These are phyloP conservation scores for Butorides virescens DNA, from an alignment of 2,113 vertebrate species.

Conservation along the genomic window DNA sequence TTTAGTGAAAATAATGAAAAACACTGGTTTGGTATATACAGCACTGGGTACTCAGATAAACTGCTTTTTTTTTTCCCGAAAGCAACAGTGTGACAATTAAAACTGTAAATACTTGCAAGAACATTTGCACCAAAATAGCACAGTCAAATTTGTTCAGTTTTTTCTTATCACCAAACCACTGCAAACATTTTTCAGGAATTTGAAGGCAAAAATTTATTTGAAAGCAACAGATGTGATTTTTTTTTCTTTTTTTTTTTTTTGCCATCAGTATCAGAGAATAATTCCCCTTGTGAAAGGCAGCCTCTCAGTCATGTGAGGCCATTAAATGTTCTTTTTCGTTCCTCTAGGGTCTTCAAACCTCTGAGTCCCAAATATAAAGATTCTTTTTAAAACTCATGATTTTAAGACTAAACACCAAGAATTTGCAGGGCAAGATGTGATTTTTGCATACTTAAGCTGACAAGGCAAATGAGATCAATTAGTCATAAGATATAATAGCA, in stretches of 20 bases:
- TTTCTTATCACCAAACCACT: background rate
- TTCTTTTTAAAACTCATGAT: background rate
- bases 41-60: background rate
- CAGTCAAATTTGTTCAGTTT: background rate
- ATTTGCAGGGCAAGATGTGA: background rate
- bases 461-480: background rate
- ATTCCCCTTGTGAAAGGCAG: background rate
- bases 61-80: background rate
- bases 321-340: background rate
- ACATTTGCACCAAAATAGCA: background rate
- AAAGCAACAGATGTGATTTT: background rate
- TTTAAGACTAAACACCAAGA: background rate
- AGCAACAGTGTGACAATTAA: background rate
- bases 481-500: background rate
- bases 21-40: background rate
- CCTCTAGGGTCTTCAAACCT: background rate
- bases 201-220: background rate
- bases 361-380: background rate
- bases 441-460: background rate
- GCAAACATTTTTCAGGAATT: background rate
- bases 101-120: background rate
- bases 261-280: background rate
- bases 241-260: background rate
- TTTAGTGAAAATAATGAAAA: background rate
- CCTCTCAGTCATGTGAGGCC: background rate